A percentile compares a stretch with the other conserved stretches of the same genome.
These are phyloP conservation scores for Spea bombifrons DNA, from an alignment of 2,113 vertebrate genomes.

Conservation along the genomic window DNA sequence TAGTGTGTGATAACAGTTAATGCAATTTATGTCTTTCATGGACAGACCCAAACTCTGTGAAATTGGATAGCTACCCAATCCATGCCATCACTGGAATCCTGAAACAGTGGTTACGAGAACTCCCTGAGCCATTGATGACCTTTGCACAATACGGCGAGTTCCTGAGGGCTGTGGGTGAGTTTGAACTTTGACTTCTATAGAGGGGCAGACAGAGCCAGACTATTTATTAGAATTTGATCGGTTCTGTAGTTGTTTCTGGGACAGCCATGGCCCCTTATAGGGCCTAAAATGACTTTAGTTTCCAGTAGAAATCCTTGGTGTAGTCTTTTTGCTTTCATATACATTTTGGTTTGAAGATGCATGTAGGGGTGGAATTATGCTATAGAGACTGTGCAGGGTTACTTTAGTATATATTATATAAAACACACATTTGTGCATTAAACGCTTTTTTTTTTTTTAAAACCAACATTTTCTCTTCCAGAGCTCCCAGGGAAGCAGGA, in stretches of 20 bases:
- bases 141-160: constrained; percentile 89
- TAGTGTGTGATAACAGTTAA: not conserved
- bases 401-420: too few species aligned
- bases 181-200: not conserved
- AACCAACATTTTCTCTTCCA: constrained; percentile 48
- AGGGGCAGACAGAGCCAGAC: too few species aligned
- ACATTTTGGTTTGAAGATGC: too few species aligned
- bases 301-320: too few species aligned
- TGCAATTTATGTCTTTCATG: not conserved
- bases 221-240: too few species aligned
- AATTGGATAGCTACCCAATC: constrained; percentile 89
- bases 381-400: too few species aligned
- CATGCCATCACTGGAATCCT: constrained; percentile 91
- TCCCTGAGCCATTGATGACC: constrained; percentile 94
- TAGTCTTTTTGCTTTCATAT: too few species aligned
- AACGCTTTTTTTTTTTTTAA: too few species aligned
- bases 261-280: too few species aligned
- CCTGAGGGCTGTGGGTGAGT: constrained; percentile 88
- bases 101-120: constrained; percentile 92
- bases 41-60: constrained; percentile 76
- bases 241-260: too few species aligned
- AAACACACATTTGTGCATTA: not conserved
- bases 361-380: too few species aligned
- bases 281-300: too few species aligned
- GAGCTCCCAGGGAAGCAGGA: constrained; percentile 91